Percentiles rank a stretch among this genome's conserved stretches.
Conservation (phyloP, 2,113 vertebrate genomes). For the Butastur rufipennis region DNA sequence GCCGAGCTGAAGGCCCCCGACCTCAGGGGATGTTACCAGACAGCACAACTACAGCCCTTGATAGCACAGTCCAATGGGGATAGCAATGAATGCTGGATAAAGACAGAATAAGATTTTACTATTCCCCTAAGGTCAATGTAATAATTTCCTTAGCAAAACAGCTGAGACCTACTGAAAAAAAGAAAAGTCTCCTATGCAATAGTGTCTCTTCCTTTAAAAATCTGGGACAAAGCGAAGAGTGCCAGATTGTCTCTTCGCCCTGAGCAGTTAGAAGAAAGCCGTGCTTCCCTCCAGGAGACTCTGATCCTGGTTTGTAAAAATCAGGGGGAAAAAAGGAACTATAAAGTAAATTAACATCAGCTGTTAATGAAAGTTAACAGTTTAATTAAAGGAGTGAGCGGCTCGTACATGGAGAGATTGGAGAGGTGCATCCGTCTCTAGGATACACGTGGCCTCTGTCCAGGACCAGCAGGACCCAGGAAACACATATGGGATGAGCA, state of each 20-base stretch:
- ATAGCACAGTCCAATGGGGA: not conserved
- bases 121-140: not conserved
- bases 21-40: not conserved
- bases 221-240: not conserved
- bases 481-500: not conserved
- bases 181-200: not conserved
- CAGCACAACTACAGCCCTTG: not conserved
- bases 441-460: not conserved
- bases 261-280: not conserved
- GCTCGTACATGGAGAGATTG: not conserved
- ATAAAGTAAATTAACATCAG: not conserved
- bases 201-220: not conserved
- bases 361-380: conserved; percentile 18
- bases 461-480: not conserved
- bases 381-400: conserved; percentile 24
- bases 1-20: not conserved
- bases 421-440: not conserved
- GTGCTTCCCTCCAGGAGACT: not conserved
- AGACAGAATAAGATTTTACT: not conserved
- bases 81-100: not conserved
- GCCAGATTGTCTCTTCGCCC: conserved; percentile 2
- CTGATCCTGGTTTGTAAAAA: not conserved
- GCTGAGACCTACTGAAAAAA: not conserved
- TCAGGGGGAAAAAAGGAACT: not conserved
- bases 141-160: conserved; percentile 26